A percentile compares a stretch with the other conserved stretches of the same genome.
Evolutionary conservation across 2,888 invertebrate species (phyloP).

Genomic region (Brenthis ino): DNA sequence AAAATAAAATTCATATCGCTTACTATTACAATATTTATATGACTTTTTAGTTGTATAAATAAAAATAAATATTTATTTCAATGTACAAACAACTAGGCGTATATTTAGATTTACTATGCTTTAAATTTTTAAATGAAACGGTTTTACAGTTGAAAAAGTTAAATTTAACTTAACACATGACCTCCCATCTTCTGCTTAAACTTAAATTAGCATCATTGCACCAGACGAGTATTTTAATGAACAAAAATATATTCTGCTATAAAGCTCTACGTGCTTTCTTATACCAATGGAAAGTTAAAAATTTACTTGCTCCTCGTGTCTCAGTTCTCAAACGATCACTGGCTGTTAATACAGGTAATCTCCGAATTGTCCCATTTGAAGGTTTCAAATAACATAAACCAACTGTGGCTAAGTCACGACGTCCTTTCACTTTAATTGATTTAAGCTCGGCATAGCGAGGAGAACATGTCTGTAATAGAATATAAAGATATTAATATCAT

Average conservation of each 20-base stretch:
- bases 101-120: no score
- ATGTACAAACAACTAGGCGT: no score
- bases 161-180: no score
- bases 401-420: neutral
- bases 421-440: neutral
- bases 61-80: no score
- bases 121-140: no score
- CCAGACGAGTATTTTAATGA: no score
- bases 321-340: neutral
- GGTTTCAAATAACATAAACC: conserved; percentile 15
- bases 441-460: conserved; percentile 41
- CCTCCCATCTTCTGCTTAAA: no score
- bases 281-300: no score
- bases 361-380: neutral
- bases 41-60: neutral
- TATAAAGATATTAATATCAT: neutral
- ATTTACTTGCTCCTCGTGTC: neutral
- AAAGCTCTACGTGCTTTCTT: no score
- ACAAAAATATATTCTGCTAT: no score
- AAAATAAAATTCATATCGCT: conserved; percentile 19
- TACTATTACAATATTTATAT: neutral
- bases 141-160: no score
- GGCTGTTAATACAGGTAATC: neutral
- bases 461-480: conserved; percentile 50
- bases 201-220: no score